A percentile compares a stretch with the other conserved stretches of the same genome.
Conservation (phyloP, 1,140 invertebrate species). For the Drosophila arizonae region DNA sequence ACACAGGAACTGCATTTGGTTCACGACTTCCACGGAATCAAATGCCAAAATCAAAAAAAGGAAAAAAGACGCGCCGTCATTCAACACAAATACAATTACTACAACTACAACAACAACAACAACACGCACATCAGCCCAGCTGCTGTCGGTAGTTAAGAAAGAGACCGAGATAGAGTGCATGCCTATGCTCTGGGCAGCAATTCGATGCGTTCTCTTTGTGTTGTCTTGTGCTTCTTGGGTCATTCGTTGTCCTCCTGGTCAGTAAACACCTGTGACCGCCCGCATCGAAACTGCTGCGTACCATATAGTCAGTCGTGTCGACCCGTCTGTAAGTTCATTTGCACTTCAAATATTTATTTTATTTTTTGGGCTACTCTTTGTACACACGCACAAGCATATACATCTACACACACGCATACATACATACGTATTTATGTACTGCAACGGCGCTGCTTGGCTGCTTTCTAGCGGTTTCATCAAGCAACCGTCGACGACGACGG, state of each 20-base stretch:
- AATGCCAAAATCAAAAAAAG: constrained; percentile 50
- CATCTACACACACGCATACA: neutral
- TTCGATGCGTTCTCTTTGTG: constrained; percentile 25
- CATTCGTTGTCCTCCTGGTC: constrained; percentile 11
- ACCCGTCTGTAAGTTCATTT: constrained; percentile 57
- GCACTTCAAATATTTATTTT: constrained; percentile 39
- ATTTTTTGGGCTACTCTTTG: constrained; percentile 20
- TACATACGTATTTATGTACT: constrained; percentile 11
- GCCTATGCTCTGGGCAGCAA: constrained; percentile 9
- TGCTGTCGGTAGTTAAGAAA: constrained; percentile 48
- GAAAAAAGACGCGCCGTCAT: constrained; percentile 59
- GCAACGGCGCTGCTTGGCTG: constrained; percentile 61
- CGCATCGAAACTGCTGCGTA: constrained; percentile 52
- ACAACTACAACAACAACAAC: constrained; percentile 16
- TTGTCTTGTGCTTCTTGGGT: constrained; percentile 2
- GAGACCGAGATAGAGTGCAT: neutral
- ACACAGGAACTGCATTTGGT: constrained; percentile 75
- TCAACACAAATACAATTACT: constrained; percentile 61
- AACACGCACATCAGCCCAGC: constrained; percentile 25
- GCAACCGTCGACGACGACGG: constrained; percentile 9
- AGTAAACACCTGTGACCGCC: constrained; percentile 73
- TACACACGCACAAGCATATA: constrained; percentile 11
- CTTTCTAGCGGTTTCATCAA: constrained; percentile 66
- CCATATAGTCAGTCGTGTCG: neutral
- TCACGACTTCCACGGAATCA: constrained; percentile 59